A percentile compares a stretch with the other conserved stretches of the same genome.
Conservation (phyloP, 2,797 vertebrate genomes). For the Cirrhinus mrigala region DNA sequence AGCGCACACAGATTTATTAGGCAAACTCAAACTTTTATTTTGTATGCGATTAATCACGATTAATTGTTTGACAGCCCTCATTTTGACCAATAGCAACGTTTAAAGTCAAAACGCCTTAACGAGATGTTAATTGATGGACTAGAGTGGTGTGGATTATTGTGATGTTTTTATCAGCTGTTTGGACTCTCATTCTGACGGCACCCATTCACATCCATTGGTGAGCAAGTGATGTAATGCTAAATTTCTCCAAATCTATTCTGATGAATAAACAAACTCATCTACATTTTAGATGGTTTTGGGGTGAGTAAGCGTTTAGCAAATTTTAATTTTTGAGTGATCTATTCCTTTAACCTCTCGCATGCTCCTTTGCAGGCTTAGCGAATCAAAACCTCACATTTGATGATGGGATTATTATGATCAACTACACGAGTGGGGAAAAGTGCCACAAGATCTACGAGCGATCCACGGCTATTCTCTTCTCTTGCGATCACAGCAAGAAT, state of each 20-base stretch:
- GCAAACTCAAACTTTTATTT: too few species aligned
- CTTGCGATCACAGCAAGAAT: constrained; percentile 83
- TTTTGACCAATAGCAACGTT: too few species aligned
- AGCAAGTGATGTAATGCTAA: background rate
- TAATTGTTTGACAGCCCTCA: too few species aligned
- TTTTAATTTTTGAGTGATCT: background rate
- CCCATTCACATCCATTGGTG: background rate
- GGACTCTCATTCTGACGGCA: background rate
- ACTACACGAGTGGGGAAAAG: constrained; percentile 87
- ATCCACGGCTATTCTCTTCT: constrained; percentile 90
- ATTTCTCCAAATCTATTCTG: background rate
- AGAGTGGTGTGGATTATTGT: background rate
- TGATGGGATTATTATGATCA: constrained; percentile 90
- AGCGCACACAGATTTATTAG: too few species aligned
- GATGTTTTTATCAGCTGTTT: background rate
- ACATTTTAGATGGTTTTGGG: background rate
- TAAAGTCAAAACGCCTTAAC: too few species aligned
- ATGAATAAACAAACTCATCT: background rate
- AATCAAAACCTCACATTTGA: constrained; percentile 86
- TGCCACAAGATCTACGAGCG: constrained; percentile 89
- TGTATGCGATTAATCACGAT: too few species aligned
- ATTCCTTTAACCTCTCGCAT: background rate
- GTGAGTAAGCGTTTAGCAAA: background rate
- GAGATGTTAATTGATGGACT: too few species aligned
- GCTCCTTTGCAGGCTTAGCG: constrained; percentile 76